Evolutionary conservation across 1,140 invertebrate genomes (phyloP), one percentile per base, ranked within the genome.

Genomic region (Andricus grossulariae): DNA sequence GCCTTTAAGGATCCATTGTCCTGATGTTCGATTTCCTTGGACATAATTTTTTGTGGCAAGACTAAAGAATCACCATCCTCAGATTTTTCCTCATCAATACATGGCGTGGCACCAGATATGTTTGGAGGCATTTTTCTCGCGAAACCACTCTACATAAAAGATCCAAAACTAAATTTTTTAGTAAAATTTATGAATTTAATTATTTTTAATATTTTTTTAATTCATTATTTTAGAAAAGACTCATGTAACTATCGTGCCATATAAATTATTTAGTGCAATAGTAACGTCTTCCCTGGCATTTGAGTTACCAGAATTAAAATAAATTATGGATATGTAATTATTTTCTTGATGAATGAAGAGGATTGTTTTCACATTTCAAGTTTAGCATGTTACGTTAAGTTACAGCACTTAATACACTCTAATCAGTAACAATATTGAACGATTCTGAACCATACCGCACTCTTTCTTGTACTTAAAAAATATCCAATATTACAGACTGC

Each of bases 111-210:
- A 73, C 60, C 75, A 13, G 81, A 80, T 51, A 66, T 70, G 32
- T 82, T 78, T 11, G 81, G 81, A 25, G 81, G 74, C 81, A 82
- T 82, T 71, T 76, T 50, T 54, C 51, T 25, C n/a, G 10, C 39
- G n/a, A 49, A 49, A 19, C 50, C 5, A 15, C 19, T 55, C 39
- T 32, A 5, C 5, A 39, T 32, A 8, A 66, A 16, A 32, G 15
- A 32, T 60, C 21, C 25, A 60, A 60, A 60, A 32, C 13, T 60
- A 60, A 13, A 60, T 13, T 60, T 57, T 60, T 25, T 32, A 21
- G 25, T 15, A 60, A 21, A 32, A 25, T 39, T 39, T 1, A 39
- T 39, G 7, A 39, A 5, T 0, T 39, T 10, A n/a, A n/a, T n/a
- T 39, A 39, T 39, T 39, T 25, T 25, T 25, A 25, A 39, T 39